phyloP scores from a whole-genome alignment of 2,113 vertebrate genomes.

The Mormoops blainvillei region DNA sequence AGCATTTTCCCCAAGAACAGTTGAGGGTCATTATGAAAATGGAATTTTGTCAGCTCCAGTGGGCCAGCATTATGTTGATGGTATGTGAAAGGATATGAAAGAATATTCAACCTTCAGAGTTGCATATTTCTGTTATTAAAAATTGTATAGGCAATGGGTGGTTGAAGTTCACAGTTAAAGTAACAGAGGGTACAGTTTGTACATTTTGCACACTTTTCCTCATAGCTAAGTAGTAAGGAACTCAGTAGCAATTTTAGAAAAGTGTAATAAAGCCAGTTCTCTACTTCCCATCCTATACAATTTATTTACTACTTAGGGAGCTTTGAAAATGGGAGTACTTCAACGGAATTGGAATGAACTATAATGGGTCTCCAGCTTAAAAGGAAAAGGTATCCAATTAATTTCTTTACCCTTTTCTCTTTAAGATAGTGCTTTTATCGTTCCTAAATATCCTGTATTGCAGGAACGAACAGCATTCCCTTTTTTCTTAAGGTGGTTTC shows the following conservation, averaged over 20 bases:
- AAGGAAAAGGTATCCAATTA: not conserved
- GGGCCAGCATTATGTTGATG: not conserved
- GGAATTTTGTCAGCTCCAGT: not conserved
- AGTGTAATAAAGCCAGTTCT: not conserved
- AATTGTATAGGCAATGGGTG: not conserved
- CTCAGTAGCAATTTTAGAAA: not conserved
- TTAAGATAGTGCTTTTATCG: not conserved
- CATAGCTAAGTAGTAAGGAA: not conserved
- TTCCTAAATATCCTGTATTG: not conserved
- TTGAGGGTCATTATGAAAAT: not conserved
- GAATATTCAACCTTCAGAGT: not conserved
- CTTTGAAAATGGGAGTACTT: not conserved
- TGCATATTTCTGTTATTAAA: not conserved
- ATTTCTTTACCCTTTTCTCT: not conserved
- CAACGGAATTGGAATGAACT: not conserved
- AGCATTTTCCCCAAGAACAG: not conserved
- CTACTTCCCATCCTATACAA: not conserved
- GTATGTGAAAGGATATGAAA: not conserved
- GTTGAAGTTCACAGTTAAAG: not conserved
- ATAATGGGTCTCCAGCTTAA: not conserved
- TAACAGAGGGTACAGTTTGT: not conserved
- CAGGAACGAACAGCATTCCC: not conserved
- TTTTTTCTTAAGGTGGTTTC: not conserved
- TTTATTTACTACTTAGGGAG: not conserved
- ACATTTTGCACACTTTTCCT: not conserved